Percentiles rank a stretch among this genome's conserved stretches.
Conservation (phyloP, 2,113 vertebrate species). For the Oostethus manadensis region DNA sequence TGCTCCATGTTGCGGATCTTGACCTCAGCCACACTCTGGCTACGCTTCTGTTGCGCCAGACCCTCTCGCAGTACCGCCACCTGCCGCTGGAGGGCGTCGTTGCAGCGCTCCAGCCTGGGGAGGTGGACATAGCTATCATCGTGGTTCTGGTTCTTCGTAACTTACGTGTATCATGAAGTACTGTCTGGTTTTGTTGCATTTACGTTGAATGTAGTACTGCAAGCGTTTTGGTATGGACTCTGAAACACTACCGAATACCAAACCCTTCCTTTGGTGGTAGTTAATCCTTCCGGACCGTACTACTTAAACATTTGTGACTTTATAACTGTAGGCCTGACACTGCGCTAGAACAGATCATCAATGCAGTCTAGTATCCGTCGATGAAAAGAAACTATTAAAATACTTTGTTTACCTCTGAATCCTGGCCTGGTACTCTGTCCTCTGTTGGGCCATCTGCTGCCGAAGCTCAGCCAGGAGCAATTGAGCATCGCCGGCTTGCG, state of each 20-base stretch:
- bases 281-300: too few relatives aligned
- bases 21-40: slow-evolving; percentile 65
- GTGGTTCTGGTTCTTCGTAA: slow-evolving; percentile 35
- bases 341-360: too few relatives aligned
- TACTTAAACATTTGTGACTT: too few relatives aligned
- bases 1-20: slow-evolving; percentile 71
- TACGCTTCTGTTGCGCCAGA: slow-evolving; percentile 72
- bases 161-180: too few relatives aligned
- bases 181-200: too few relatives aligned
- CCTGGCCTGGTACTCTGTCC: slow-evolving; percentile 63
- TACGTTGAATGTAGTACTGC: too few relatives aligned
- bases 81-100: slow-evolving; percentile 67
- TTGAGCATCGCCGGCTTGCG: slow-evolving; percentile 26
- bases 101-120: slow-evolving; percentile 74
- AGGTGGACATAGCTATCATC: background rate
- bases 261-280: too few relatives aligned
- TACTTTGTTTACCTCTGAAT: slow-evolving; percentile 60
- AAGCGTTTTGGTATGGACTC: too few relatives aligned
- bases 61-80: slow-evolving; percentile 55
- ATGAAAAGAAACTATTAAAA: too few relatives aligned
- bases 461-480: slow-evolving; percentile 50
- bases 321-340: too few relatives aligned
- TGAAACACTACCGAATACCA: too few relatives aligned
- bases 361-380: too few relatives aligned
- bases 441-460: slow-evolving; percentile 70